Evolutionary conservation across 2,113 vertebrate genomes (phyloP).

Genomic region (Hemibagrus wyckioides): DNA sequence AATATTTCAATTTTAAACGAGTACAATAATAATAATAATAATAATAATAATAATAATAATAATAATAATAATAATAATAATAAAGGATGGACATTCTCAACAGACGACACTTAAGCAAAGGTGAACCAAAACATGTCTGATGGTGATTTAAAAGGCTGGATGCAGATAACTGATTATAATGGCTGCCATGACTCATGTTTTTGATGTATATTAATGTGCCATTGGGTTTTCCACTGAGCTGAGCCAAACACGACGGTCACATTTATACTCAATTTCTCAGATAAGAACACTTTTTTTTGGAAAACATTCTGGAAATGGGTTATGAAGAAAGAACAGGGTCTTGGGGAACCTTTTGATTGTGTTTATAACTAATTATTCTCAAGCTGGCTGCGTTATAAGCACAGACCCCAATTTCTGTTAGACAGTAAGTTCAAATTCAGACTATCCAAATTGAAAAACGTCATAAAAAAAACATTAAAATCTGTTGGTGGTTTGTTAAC

Average conservation of each 20-base stretch:
- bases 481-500: neutral
- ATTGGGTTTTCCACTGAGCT: slow-evolving; percentile 53
- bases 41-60: neutral
- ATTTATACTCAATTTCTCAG: slow-evolving; percentile 14
- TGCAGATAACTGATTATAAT: slow-evolving; percentile 13
- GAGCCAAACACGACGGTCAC: slow-evolving; percentile 47
- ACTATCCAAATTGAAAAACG: neutral
- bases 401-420: neutral
- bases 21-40: slow-evolving; percentile 5
- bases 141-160: neutral
- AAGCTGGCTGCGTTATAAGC: neutral
- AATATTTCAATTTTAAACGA: too few species aligned
- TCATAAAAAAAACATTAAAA: neutral
- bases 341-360: neutral
- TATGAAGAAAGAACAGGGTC: neutral
- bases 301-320: slow-evolving; percentile 11
- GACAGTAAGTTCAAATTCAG: neutral
- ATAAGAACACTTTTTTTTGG: slow-evolving; percentile 18
- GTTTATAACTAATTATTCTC: neutral
- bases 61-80: slow-evolving; percentile 4
- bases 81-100: slow-evolving; percentile 47
- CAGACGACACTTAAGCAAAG: neutral
- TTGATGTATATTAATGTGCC: slow-evolving; percentile 48
- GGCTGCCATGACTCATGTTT: slow-evolving; percentile 11
- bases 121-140: slow-evolving; percentile 1